Evolutionary conservation across 2,888 invertebrate species (phyloP), one percentile per base, ranked within the genome.

Genomic region (Brachypterus glaber): DNA sequence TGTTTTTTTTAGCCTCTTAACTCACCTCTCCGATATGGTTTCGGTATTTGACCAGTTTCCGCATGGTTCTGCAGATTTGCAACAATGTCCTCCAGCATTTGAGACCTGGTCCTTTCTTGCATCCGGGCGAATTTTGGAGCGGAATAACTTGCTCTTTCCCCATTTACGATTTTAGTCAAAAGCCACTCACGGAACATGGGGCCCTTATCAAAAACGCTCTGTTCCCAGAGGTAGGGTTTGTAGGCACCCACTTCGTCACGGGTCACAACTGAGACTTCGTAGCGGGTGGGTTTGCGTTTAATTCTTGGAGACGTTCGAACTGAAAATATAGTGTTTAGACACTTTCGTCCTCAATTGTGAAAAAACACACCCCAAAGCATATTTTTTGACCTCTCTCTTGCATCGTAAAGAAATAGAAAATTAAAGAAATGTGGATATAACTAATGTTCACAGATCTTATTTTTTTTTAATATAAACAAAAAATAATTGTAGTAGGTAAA

Each of bases 141-240:
- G 1, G 91, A 91, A 60, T 92, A 92, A 41, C 89, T 89, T 17
- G 91, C 92, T 45, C 92, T 71, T 65, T 92, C 92, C 0, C 91
- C 92, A 54, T 92, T 92, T 2, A 92, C 91, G 48, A 92, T 88
- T 68, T 92, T 92, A 8, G 91, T 91, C 30, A 92, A 70, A 37
- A 92, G 71, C 92, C 92, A 92, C 67, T 92, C 92, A 30, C 91
- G 78, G 69, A 91, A 91, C 89, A 92, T 90, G 14, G 90, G 81
- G 17, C 90, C 91, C 72, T 91, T 91, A 63, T 90, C 88, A 62
- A 92, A 92, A 40, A 88, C 84, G 52, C 87, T 89, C 68, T 92
- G 90, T 64, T 92, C 91, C 91, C 91, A 91, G 35, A 92, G 74
- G 68, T 92, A 92, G 24, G 92, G 92, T 64, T 92, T 92, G 71